A percentile compares a stretch with the other conserved stretches of the same genome.
These are phyloP conservation scores for Tethea ocularis DNA, from an alignment of 2,888 invertebrate genomes.

Conservation along the genomic window DNA sequence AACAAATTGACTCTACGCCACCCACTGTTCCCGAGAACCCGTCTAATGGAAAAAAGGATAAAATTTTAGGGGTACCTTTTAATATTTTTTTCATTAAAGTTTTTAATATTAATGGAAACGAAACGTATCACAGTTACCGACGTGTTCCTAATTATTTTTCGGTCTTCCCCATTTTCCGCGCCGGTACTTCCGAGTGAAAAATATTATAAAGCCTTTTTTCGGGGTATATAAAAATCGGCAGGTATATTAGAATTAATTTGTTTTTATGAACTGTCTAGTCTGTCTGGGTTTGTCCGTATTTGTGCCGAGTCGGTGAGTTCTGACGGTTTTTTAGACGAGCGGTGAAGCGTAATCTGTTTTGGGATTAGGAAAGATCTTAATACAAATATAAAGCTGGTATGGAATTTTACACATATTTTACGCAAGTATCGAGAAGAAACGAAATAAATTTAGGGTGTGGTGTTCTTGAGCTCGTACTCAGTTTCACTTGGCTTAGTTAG, in stretches of 20 bases:
- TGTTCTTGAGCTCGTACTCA: no score
- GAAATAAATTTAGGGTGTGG: no score
- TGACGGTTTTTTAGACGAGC: constrained; percentile 11
- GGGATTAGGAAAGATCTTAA: not conserved
- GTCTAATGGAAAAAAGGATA: constrained; percentile 82
- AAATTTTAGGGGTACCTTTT: constrained; percentile 75
- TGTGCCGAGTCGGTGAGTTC: constrained; percentile 2
- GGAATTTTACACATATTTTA: not conserved
- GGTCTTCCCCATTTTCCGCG: constrained; percentile 65
- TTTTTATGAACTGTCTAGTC: constrained; percentile 60
- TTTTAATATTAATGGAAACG: constrained; percentile 81
- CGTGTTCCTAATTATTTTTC: constrained; percentile 68
- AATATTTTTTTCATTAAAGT: constrained; percentile 84
- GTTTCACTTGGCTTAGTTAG: no score
- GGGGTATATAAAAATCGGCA: constrained; percentile 36
- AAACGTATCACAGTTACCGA: constrained; percentile 60
- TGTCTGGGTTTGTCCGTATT: not conserved
- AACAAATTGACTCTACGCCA: constrained; percentile 38
- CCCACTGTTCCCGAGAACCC: constrained; percentile 47
- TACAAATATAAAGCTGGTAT: not conserved
- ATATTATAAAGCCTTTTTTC: not conserved
- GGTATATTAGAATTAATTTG: constrained; percentile 68
- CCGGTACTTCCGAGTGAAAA: constrained; percentile 22
- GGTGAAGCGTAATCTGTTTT: not conserved
- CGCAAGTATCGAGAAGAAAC: not conserved